These are phyloP conservation scores for Turritopsis rubra DNA, from an alignment of 30 jellyfish, hydroid and myxozoan species.

Conservation along the genomic window DNA sequence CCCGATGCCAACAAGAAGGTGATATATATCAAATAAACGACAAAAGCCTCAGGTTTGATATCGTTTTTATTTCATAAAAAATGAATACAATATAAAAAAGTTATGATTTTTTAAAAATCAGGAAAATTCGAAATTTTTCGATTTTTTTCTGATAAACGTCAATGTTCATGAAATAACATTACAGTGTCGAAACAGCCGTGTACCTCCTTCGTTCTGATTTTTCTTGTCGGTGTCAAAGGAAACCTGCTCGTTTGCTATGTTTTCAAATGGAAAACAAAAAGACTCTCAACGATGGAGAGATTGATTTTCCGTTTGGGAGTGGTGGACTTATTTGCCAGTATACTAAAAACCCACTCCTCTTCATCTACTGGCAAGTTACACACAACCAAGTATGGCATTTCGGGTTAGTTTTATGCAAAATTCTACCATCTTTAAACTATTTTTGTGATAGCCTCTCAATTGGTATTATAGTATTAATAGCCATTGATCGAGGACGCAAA, in stretches of 20 bases:
- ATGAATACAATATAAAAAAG: too few relatives aligned
- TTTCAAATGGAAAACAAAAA: conserved; percentile 21
- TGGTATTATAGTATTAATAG: conserved; percentile 41
- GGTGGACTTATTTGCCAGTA: conserved; percentile 57
- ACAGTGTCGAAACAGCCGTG: too few relatives aligned
- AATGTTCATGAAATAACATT: too few relatives aligned
- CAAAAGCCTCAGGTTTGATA: too few relatives aligned
- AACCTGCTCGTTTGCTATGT: conserved; percentile 46
- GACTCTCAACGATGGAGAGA: conserved; percentile 47
- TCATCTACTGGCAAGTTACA: conserved; percentile 44
- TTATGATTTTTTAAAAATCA: too few relatives aligned
- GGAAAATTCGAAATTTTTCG: too few relatives aligned
- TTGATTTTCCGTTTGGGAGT: conserved; percentile 41
- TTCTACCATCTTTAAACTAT: conserved; percentile 41
- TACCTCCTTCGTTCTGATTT: conserved; percentile 26
- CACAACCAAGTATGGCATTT: conserved; percentile 49
- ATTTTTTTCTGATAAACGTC: too few relatives aligned
- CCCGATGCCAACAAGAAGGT: too few relatives aligned
- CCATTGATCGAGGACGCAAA: conserved; percentile 63
- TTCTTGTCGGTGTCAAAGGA: conserved; percentile 50
- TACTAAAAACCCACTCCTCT: conserved; percentile 50
- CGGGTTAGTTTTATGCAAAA: conserved; percentile 54
- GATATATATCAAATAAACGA: too few relatives aligned
- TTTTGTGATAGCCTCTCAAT: conserved; percentile 40
- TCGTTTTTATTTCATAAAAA: too few relatives aligned